Base-by-base conservation (phyloP, 2,113 vertebrate species). In the Chroicocephalus ridibundus region DNA sequence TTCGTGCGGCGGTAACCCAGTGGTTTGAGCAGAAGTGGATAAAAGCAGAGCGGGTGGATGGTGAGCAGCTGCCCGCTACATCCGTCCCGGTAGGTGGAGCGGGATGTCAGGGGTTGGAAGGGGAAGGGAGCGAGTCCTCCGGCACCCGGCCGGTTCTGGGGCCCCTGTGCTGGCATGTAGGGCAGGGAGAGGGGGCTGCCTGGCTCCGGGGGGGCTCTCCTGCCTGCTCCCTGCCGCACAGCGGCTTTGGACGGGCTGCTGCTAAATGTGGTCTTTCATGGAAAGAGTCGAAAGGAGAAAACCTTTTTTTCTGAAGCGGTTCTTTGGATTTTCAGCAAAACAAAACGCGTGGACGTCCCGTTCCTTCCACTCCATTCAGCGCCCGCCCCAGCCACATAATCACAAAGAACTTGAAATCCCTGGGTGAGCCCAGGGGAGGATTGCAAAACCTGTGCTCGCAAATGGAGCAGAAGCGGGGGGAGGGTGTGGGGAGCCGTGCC, bases 371-470 rank as follows among this genome's bases (percentile, higher is more conserved):
- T 88, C 54, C 19, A 16, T 79, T 85, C 91, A 87, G 68, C 66
- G 91, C 78, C 71, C 11, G 16, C 79, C 64, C 85, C 72, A 44
- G 79, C 85, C 94, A 60, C 84, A 76, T 69, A 61, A 91, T 79
- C 91, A 79, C 94, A 96, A 85, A 94, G 94, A 62, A 26, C 78
- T 89, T 6, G 69, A 92, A 95, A 90, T 92, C 92, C 94, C 27
- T 20, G 90, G 64, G 94, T 95, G 95, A 95, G 95, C 95, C 83
- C 71, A n/a, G 91, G 93, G 91, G 29, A 89, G 87, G 94, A 93
- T 96, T 96, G 96, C 94, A 93, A 97, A 97, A 95, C 95, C 91
- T 90, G 86, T 3, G n/a, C 92, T 94, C 18, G 1, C 64, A 75
- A 78, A 36, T 5, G 79, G 75, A 84, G 72, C 84, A 22, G 75